These are phyloP conservation scores for Cephalopholis sonnerati DNA, from an alignment of 2,113 vertebrate species.

Conservation along the genomic window DNA sequence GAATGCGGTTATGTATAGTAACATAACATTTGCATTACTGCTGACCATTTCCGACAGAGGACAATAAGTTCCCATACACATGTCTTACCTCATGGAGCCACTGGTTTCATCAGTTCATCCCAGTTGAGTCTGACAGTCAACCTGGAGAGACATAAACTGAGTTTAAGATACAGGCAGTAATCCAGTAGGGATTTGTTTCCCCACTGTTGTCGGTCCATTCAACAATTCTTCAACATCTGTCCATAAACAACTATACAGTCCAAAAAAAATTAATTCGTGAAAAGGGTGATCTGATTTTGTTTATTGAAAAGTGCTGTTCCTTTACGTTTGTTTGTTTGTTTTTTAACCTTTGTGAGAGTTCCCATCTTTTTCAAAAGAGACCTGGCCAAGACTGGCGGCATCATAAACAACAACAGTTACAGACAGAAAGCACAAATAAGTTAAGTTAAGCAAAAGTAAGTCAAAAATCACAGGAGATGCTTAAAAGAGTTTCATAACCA, in stretches of 20 bases:
- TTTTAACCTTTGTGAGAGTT: too few species aligned
- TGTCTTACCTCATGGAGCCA: neutral
- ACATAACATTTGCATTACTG: neutral
- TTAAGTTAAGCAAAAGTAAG: too few species aligned
- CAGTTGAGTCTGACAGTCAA: neutral
- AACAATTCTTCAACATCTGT: neutral
- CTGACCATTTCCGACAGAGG: neutral
- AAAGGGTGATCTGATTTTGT: neutral
- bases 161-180: neutral
- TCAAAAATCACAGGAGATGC: too few species aligned
- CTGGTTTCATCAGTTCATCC: neutral
- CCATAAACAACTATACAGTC: neutral
- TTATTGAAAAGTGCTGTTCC: too few species aligned
- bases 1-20: neutral
- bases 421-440: too few species aligned
- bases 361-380: too few species aligned
- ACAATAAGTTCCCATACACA: neutral
- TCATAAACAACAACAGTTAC: too few species aligned
- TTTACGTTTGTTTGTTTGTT: too few species aligned
- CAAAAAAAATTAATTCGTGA: neutral
- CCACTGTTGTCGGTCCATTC: neutral
- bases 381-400: too few species aligned
- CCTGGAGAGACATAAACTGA: neutral
- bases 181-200: neutral
- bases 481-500: too few species aligned